Evolutionary conservation across 2,113 vertebrate species (phyloP).

Genomic region (Tonatia bakeri): DNA sequence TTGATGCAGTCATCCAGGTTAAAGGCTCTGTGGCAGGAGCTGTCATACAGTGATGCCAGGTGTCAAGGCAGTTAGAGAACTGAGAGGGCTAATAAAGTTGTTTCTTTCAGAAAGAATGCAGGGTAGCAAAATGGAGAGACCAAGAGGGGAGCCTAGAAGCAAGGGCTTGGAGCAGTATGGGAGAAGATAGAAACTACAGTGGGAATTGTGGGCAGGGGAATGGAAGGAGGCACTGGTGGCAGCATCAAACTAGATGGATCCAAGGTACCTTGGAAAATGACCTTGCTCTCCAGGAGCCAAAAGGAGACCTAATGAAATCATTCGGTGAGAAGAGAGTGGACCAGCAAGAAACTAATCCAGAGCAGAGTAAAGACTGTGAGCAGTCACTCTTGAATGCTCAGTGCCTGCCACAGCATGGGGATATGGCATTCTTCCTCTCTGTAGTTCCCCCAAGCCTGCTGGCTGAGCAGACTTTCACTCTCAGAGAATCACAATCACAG

Average conservation of each 20-base stretch:
- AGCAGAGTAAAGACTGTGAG: not conserved
- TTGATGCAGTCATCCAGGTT: not conserved
- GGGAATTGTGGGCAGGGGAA: fast-evolving
- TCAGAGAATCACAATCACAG: not conserved
- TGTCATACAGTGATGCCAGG: not conserved
- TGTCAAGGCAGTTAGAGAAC: not conserved
- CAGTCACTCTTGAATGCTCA: not conserved
- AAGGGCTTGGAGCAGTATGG: not conserved
- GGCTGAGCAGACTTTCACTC: not conserved
- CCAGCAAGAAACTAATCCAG: not conserved
- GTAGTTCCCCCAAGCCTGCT: fast-evolving
- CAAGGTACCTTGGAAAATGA: not conserved
- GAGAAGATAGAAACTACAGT: not conserved
- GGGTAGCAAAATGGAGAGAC: not conserved
- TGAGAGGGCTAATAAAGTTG: not conserved
- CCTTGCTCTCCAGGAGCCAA: not conserved
- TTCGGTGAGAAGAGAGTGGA: not conserved
- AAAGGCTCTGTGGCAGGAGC: not conserved
- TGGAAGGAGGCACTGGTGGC: not conserved
- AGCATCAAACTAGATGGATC: not conserved
- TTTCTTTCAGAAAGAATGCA: not conserved
- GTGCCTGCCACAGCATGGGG: too few relatives aligned
- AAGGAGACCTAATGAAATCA: not conserved
- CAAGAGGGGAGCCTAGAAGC: not conserved
- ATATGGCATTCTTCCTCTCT: not conserved